Conservation (phyloP, 2,113 vertebrate genomes). For the Haplotaxodon microlepis region DNA sequence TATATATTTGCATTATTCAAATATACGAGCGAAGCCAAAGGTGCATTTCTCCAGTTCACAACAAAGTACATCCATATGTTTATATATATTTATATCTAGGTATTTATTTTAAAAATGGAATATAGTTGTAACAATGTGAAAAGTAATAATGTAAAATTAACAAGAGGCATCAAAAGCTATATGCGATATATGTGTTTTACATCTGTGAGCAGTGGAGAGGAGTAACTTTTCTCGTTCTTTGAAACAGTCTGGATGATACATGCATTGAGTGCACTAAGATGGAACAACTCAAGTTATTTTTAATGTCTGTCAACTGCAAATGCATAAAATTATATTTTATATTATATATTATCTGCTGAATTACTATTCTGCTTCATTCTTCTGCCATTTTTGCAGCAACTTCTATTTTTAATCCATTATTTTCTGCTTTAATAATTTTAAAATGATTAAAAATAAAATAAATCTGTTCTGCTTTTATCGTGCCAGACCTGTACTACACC, state of each 20-base stretch:
- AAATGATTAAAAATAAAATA: background rate
- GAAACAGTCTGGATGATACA: background rate
- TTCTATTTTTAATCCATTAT: background rate
- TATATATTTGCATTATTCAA: background rate
- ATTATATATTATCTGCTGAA: background rate
- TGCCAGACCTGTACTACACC: accelerated
- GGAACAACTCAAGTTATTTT: background rate
- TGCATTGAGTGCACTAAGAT: background rate
- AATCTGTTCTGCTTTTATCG: background rate
- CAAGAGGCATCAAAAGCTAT: background rate
- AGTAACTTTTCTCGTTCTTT: accelerated
- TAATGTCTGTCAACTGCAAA: background rate
- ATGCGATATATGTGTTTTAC: background rate
- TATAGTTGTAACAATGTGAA: background rate
- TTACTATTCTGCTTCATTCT: background rate
- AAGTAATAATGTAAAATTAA: background rate
- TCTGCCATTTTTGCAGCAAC: background rate
- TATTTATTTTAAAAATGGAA: background rate
- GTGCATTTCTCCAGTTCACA: background rate
- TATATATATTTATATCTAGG: background rate
- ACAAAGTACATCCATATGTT: background rate
- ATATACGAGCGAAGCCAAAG: accelerated
- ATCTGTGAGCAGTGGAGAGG: background rate
- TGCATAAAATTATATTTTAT: background rate
- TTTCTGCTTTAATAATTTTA: background rate